phyloP scores from a whole-genome alignment of 2,797 vertebrate species.

The Diceros bicornis region DNA sequence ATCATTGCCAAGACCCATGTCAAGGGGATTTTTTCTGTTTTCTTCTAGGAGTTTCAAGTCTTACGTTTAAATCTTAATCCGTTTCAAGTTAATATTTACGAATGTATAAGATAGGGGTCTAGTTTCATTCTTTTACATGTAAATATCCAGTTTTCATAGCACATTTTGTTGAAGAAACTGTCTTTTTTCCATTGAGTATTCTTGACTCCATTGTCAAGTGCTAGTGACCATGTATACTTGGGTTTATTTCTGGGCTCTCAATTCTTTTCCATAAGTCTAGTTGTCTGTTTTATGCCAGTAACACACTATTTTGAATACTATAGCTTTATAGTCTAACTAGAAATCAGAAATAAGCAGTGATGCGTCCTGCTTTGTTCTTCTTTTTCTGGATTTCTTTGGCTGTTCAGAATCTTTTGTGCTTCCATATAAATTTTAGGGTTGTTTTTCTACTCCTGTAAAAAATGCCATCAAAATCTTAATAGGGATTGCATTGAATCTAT shows the following conservation, averaged over 20 bases:
- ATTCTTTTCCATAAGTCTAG: neutral
- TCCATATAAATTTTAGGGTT: neutral
- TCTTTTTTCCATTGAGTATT: neutral
- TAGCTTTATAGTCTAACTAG: neutral
- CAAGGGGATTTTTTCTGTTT: neutral
- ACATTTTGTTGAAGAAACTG: neutral
- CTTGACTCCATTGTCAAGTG: neutral
- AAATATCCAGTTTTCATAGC: neutral
- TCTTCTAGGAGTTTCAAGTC: neutral
- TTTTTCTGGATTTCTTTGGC: neutral
- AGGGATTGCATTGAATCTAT: neutral
- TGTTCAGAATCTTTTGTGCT: neutral
- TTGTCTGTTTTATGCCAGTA: neutral
- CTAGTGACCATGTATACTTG: neutral
- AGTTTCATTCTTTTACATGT: neutral
- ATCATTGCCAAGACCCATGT: neutral
- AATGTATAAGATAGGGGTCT: neutral
- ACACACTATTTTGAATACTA: neutral
- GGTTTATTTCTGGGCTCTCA: neutral
- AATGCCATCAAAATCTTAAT: neutral
- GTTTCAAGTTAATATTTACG: neutral
- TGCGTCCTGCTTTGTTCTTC: neutral
- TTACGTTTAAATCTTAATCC: neutral
- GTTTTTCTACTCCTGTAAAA: neutral
- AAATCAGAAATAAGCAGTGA: neutral